Conservation (phyloP, 2,888 invertebrate species). For the Xanthia togata region DNA sequence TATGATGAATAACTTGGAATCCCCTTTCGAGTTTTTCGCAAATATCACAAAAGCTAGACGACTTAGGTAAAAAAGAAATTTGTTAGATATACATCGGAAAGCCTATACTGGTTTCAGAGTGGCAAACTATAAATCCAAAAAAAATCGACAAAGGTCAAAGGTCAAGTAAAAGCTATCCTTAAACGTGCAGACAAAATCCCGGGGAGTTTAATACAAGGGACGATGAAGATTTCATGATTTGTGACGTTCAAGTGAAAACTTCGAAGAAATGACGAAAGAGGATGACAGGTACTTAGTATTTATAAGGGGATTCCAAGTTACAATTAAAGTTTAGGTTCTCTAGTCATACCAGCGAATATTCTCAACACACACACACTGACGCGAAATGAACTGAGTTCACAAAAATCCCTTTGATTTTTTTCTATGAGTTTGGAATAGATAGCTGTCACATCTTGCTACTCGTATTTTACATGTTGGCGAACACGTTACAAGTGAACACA, state of each 20-base stretch:
- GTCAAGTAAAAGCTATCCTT: neutral
- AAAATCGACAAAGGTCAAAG: too few relatives aligned
- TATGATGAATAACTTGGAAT: too few relatives aligned
- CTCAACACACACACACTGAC: neutral
- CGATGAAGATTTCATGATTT: neutral
- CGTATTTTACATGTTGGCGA: neutral
- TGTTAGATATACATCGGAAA: too few relatives aligned
- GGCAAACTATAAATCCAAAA: too few relatives aligned
- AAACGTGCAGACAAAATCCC: neutral
- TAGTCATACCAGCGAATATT: neutral
- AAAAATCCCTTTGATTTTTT: neutral
- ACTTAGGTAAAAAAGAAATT: neutral
- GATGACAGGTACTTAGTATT: too few relatives aligned
- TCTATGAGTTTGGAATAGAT: neutral
- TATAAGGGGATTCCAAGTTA: too few relatives aligned
- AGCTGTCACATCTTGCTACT: neutral
- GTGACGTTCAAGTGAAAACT: neutral
- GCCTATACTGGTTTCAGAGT: too few relatives aligned
- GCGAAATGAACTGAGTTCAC: neutral
- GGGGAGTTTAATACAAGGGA: neutral
- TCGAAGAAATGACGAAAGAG: too few relatives aligned
- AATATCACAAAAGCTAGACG: neutral
- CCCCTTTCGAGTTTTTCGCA: neutral
- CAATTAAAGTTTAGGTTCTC: neutral
- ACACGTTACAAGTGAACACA: neutral